These are phyloP conservation scores for Nibea coibor DNA, from an alignment of 2,113 vertebrate genomes.

Conservation along the genomic window DNA sequence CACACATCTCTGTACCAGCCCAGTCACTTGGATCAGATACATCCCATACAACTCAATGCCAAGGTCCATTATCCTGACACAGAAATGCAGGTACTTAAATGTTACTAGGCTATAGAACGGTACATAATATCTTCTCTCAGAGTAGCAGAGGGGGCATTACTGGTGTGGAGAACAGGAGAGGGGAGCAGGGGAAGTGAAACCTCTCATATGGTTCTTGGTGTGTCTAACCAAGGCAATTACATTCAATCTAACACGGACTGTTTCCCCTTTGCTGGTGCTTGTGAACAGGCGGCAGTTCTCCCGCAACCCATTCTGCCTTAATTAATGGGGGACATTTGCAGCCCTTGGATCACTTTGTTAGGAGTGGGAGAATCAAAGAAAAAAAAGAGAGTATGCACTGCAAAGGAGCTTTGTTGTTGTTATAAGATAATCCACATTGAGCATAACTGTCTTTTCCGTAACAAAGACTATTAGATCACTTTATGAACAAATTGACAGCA, in stretches of 20 bases:
- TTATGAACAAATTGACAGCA: slow-evolving; percentile 53
- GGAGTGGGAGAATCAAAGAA: slow-evolving; percentile 7
- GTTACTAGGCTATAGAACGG: slow-evolving; percentile 57
- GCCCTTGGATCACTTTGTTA: slow-evolving; percentile 39
- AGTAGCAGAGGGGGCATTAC: slow-evolving; percentile 52
- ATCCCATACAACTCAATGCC: slow-evolving; percentile 51
- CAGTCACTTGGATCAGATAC: slow-evolving; percentile 56
- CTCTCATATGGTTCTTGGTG: slow-evolving; percentile 54
- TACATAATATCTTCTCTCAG: slow-evolving; percentile 49
- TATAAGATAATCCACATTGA: slow-evolving; percentile 24
- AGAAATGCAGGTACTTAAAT: slow-evolving; percentile 61
- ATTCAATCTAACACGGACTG: slow-evolving; percentile 55
- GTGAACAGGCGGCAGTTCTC: slow-evolving; percentile 33
- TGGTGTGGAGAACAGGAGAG: slow-evolving; percentile 25
- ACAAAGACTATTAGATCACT: slow-evolving; percentile 52
- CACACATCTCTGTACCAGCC: slow-evolving; percentile 34
- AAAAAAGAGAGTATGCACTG: slow-evolving; percentile 12
- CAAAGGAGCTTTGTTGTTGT: neutral
- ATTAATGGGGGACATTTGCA: slow-evolving; percentile 60
- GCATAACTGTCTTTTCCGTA: slow-evolving; percentile 29
- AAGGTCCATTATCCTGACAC: slow-evolving; percentile 68
- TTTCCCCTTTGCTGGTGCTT: slow-evolving; percentile 51
- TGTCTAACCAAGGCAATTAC: slow-evolving; percentile 60
- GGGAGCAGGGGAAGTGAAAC: slow-evolving; percentile 40
- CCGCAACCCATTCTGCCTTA: slow-evolving; percentile 50